Evolutionary conservation across 2,113 vertebrate species (phyloP).

Genomic region (Astatoreochromis straeleni): DNA sequence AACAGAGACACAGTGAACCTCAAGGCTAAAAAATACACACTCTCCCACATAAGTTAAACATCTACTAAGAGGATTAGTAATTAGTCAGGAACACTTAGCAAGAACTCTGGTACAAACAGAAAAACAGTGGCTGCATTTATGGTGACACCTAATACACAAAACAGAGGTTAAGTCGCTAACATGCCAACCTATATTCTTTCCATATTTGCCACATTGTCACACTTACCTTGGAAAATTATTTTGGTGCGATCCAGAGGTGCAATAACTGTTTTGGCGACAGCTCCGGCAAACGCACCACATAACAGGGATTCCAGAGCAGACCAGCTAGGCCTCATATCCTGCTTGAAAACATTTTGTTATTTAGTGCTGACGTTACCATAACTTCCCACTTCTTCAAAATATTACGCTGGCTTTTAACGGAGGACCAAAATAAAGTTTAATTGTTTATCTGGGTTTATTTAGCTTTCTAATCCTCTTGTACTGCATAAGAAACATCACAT

Average conservation of each 20-base stretch:
- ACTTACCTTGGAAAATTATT: constrained; percentile 96
- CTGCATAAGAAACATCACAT: neutral
- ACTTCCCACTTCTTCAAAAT: neutral
- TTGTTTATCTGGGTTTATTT: neutral
- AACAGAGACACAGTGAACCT: constrained; percentile 10
- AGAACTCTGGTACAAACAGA: neutral
- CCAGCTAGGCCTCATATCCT: constrained; percentile 75
- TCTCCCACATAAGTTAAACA: constrained; percentile 18
- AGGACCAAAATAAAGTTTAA: neutral
- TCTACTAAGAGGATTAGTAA: constrained; percentile 51
- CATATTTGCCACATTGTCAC: neutral
- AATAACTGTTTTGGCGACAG: constrained; percentile 91
- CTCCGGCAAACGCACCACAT: constrained; percentile 89
- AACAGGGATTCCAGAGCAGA: constrained; percentile 82
- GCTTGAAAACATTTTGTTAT: neutral
- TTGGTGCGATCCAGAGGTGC: constrained; percentile 95
- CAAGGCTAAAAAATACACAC: neutral
- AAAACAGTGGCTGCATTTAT: neutral
- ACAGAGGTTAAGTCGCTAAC: neutral
- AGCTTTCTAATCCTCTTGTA: neutral
- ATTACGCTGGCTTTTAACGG: neutral
- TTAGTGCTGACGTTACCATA: neutral
- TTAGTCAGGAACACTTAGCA: neutral
- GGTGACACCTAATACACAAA: neutral
- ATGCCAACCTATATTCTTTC: neutral